phyloP scores from a whole-genome alignment of 2,797 vertebrate species.

The Aotus griseimembra region DNA sequence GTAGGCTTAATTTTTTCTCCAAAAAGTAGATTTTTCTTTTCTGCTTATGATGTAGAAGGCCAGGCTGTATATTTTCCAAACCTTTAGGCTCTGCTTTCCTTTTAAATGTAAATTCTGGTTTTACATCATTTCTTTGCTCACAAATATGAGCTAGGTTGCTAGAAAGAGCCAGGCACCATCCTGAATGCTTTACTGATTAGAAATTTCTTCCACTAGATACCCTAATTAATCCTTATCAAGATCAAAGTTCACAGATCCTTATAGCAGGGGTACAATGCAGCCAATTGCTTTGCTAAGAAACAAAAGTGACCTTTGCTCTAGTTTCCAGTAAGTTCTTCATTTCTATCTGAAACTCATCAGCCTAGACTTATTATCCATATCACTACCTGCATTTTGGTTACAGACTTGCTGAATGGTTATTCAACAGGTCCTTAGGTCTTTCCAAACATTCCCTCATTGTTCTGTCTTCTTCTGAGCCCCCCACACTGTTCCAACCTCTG shows the following conservation, averaged over 20 bases:
- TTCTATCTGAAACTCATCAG: neutral
- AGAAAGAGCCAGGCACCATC: neutral
- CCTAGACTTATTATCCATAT: neutral
- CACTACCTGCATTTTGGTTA: neutral
- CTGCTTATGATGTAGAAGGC: neutral
- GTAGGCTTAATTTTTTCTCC: neutral
- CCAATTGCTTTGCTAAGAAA: neutral
- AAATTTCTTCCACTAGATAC: neutral
- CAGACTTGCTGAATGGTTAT: no score
- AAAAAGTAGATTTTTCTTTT: neutral
- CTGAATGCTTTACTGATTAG: neutral
- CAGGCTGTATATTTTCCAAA: neutral
- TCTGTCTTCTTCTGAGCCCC: neutral
- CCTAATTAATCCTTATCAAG: neutral
- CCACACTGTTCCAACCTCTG: no score
- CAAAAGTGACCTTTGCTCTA: neutral
- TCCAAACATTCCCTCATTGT: neutral
- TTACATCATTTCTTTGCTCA: neutral
- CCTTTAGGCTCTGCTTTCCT: neutral
- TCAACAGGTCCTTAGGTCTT: neutral
- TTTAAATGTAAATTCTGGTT: neutral
- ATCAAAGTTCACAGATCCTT: neutral
- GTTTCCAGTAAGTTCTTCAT: neutral
- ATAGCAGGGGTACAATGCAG: neutral
- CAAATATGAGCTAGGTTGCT: neutral